Base-by-base conservation (phyloP, 2,888 invertebrate species). In the Belgica antarctica region DNA sequence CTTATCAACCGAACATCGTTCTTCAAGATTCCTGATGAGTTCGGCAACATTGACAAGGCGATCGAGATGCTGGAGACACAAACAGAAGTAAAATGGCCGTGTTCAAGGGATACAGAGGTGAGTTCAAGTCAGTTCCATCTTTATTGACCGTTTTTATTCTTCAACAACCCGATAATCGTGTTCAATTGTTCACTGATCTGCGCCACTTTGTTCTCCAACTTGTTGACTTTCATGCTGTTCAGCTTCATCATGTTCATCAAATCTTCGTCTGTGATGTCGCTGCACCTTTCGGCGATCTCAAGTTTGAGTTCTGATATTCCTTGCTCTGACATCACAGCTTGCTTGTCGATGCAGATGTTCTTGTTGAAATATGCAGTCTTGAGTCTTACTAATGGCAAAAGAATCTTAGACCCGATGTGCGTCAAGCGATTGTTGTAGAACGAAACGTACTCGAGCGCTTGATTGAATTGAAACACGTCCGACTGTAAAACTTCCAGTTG, bases 1-100 rank as follows among this genome's bases (percentile, higher is more conserved):
- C 72, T 75, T 1, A 76, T 80, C 70, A 77, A 80, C 71, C 78
- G 79, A 77, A 77, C 77, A 66, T 76, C 77, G 70, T 79, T 80
- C 72, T 80, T 80, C 72, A 73, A 76, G 70, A 78, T 77, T 41
- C 77, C 80, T 70, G 74, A 77, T 10, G 73, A 74, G 17, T 72
- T 72, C 0, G 76, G 76, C 76, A 75, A 74, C 1, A 76, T 80
- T 57, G 77, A 78, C 3, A 72, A 73, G n/a, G 73, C 76, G 0
- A 68, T 79, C 8, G 71, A 73, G 1, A 73, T 75, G 36, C 71
- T 80, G 3, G 71, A 74, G 1, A 75, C 75, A 31, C 71, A 70
- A 17, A 8, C 27, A 1, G 7, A 68, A 7, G 1, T 70, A 8
- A 75, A 73, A 36, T 80, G 80, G 80, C 80, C 80, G 0, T 61